These are phyloP conservation scores for Characodon lateralis DNA, from an alignment of 2,797 vertebrate genomes.

Conservation along the genomic window DNA sequence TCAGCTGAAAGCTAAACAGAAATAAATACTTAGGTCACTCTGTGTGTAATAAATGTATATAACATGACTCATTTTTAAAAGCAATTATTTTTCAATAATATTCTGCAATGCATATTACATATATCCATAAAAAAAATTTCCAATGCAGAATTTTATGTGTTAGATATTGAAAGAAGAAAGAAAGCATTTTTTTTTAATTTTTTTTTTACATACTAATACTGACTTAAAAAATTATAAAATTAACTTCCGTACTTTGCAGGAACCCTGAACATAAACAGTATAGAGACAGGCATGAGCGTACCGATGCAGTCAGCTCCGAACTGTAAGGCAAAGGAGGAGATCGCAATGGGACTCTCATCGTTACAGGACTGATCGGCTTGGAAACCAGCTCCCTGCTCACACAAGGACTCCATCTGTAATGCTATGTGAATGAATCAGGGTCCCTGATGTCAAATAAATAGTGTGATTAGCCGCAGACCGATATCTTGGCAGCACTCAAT, in stretches of 20 bases:
- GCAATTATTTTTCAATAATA: neutral
- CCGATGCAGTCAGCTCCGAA: slow-evolving; percentile 60
- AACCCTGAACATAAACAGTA: neutral
- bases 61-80: neutral
- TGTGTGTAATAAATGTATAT: neutral
- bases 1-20: neutral
- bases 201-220: neutral
- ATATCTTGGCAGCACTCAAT: slow-evolving; percentile 44
- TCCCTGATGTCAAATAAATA: slow-evolving; percentile 38
- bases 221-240: neutral
- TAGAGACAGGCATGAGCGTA: slow-evolving; percentile 35
- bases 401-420: slow-evolving; percentile 67
- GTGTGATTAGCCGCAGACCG: slow-evolving; percentile 51
- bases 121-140: neutral
- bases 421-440: slow-evolving; percentile 30
- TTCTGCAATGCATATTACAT: neutral
- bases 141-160: neutral
- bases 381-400: slow-evolving; percentile 46
- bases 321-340: slow-evolving; percentile 63
- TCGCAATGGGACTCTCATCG: slow-evolving; percentile 56
- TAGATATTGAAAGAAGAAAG: neutral
- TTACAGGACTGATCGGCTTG: slow-evolving; percentile 44
- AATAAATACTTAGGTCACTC: neutral
- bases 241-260: neutral
- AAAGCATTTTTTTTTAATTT: neutral